These are phyloP conservation scores for Rotaria macrura DNA, from an alignment of 2,888 invertebrate genomes.

Conservation along the genomic window DNA sequence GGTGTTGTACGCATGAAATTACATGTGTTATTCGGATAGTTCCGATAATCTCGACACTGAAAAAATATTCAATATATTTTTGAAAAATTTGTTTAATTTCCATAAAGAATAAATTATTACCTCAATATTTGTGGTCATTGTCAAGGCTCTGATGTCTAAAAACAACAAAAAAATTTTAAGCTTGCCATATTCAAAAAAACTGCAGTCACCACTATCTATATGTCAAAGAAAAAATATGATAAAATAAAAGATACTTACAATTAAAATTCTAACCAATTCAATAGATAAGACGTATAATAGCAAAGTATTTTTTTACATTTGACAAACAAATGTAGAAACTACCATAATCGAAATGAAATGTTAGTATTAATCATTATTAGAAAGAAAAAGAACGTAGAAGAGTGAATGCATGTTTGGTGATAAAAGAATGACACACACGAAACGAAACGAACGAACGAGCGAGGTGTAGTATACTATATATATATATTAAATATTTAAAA, in stretches of 20 bases:
- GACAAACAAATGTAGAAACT: neutral
- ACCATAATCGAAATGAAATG: neutral
- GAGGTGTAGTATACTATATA: no score
- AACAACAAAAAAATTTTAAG: neutral
- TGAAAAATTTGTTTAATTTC: neutral
- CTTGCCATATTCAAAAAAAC: no score
- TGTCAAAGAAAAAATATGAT: neutral
- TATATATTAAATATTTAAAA: no score
- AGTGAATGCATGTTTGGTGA: no score
- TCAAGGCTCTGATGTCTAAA: neutral
- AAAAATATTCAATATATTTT: neutral
- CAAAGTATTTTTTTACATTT: neutral
- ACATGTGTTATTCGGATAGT: constrained; percentile 39
- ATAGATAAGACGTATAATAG: neutral
- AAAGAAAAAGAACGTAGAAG: no score
- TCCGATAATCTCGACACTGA: constrained; percentile 42
- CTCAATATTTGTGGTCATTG: neutral
- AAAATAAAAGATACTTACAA: neutral
- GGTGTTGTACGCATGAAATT: constrained; percentile 43
- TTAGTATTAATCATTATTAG: no score
- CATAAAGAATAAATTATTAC: neutral
- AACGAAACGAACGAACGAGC: no score
- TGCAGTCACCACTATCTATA: neutral
- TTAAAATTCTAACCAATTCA: neutral
- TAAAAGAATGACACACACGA: no score